Evolutionary conservation across 1,140 invertebrate species (phyloP).

Genomic region (Thrips palmi): DNA sequence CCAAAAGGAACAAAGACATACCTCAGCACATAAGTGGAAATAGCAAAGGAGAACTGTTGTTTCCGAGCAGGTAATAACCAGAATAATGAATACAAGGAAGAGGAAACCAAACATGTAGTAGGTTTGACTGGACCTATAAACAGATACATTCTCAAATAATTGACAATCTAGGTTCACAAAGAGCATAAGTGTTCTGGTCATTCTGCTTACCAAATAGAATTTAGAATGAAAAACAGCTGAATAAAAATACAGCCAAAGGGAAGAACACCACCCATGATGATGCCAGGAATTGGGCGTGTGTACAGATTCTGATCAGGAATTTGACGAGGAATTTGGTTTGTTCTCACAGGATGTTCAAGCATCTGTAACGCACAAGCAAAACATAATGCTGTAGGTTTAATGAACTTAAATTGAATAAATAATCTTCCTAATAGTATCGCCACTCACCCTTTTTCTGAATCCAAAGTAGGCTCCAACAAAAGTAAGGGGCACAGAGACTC

Average conservation of each 20-base stretch:
- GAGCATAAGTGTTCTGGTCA: background rate
- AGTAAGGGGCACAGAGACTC: conserved; percentile 93
- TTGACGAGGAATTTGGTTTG: conserved; percentile 96
- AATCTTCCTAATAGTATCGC: background rate
- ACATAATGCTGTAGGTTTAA: background rate
- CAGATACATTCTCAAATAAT: conserved; percentile 5
- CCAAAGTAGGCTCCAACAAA: conserved; percentile 97
- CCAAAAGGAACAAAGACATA: conserved; percentile 8
- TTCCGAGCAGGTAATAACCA: conserved; percentile 96
- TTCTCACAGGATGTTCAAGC: conserved; percentile 90
- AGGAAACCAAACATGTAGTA: conserved; percentile 99
- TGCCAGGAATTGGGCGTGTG: conserved; percentile 78
- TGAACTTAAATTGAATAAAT: background rate
- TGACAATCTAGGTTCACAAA: background rate
- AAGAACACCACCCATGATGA: conserved; percentile 94
- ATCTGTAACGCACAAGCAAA: conserved; percentile 33
- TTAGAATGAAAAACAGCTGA: conserved; percentile 96
- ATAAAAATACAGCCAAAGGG: conserved; percentile 99
- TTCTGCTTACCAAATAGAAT: conserved; percentile 73
- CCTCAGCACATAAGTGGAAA: conserved; percentile 97
- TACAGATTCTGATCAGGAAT: conserved; percentile 96
- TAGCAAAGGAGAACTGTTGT: conserved; percentile 96
- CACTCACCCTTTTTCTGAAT: conserved; percentile 80
- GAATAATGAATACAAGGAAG: conserved; percentile 91
- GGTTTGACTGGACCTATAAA: conserved; percentile 68